phyloP scores from a whole-genome alignment of 2,888 invertebrate genomes.

The Dyspetes luteomarginatus region DNA sequence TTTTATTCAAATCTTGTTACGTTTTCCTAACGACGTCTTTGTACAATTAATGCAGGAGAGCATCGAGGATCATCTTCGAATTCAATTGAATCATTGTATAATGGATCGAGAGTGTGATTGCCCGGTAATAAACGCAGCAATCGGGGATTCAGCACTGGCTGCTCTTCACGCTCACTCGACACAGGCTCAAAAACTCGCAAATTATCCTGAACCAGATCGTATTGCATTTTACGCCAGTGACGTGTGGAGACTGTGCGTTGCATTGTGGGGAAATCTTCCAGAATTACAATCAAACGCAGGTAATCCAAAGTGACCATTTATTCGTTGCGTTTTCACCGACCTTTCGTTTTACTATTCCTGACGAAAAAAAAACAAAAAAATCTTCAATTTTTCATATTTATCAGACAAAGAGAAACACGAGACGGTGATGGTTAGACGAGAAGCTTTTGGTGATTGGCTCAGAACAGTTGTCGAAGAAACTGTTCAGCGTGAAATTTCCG shows the following conservation, averaged over 20 bases:
- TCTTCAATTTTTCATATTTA: slow-evolving; percentile 60
- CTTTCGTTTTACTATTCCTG: background rate
- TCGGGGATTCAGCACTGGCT: slow-evolving; percentile 77
- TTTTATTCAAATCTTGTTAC: background rate
- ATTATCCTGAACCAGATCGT: slow-evolving; percentile 73
- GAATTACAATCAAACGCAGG: slow-evolving; percentile 84
- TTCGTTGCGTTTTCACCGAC: background rate
- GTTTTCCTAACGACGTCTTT: slow-evolving; percentile 29
- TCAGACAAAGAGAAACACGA: slow-evolving; percentile 84
- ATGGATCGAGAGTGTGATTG: slow-evolving; percentile 84
- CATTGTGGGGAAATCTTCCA: slow-evolving; percentile 93
- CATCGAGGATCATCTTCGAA: slow-evolving; percentile 87
- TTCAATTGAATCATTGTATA: slow-evolving; percentile 86
- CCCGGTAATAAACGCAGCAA: slow-evolving; percentile 82
- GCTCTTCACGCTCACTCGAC: slow-evolving; percentile 86
- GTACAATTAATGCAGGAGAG: slow-evolving; percentile 83
- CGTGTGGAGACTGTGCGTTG: slow-evolving; percentile 86
- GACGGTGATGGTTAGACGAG: slow-evolving; percentile 85
- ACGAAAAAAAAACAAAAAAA: slow-evolving; percentile 4
- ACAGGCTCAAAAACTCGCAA: slow-evolving; percentile 82
- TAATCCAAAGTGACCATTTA: slow-evolving; percentile 62
- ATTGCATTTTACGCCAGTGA: slow-evolving; percentile 81
- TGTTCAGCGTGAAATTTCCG: slow-evolving; percentile 79
- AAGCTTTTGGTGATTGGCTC: slow-evolving; percentile 88
- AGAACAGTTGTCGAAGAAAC: slow-evolving; percentile 84